Conservation (phyloP, 2,797 vertebrate genomes). For the Ataeniobius toweri region DNA sequence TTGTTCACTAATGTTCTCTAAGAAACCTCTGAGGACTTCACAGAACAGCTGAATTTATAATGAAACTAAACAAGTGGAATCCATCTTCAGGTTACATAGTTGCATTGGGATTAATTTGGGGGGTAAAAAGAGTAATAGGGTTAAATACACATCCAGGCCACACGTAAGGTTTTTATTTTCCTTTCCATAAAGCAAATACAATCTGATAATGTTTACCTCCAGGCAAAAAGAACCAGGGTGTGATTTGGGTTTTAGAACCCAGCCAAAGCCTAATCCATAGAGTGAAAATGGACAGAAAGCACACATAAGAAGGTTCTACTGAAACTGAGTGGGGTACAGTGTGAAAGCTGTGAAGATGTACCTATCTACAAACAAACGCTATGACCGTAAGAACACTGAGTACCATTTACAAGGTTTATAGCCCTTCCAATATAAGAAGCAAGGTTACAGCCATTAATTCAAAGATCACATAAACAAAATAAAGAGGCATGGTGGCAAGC, state of each 20-base stretch:
- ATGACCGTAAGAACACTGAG: background rate
- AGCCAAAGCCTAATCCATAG: background rate
- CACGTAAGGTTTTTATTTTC: too few relatives aligned
- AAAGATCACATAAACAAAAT: conserved; percentile 2
- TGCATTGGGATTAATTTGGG: too few relatives aligned
- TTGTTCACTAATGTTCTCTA: too few relatives aligned
- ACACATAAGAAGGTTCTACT: background rate
- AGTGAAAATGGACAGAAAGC: background rate
- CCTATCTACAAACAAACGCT: background rate
- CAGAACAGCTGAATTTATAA: too few relatives aligned
- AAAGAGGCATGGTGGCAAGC: background rate
- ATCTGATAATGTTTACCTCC: background rate
- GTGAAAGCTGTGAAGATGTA: background rate
- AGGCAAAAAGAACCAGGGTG: background rate
- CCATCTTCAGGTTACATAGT: too few relatives aligned
- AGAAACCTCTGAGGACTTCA: too few relatives aligned
- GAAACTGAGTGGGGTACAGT: background rate
- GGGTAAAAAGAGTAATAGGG: too few relatives aligned
- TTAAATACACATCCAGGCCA: too few relatives aligned
- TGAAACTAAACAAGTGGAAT: too few relatives aligned
- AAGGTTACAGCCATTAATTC: background rate
- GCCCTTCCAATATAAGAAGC: background rate
- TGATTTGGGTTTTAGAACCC: background rate
- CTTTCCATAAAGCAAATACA: too few relatives aligned
- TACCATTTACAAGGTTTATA: background rate